phyloP scores from a whole-genome alignment of 2,797 vertebrate genomes.

The Semotilus atromaculatus region DNA sequence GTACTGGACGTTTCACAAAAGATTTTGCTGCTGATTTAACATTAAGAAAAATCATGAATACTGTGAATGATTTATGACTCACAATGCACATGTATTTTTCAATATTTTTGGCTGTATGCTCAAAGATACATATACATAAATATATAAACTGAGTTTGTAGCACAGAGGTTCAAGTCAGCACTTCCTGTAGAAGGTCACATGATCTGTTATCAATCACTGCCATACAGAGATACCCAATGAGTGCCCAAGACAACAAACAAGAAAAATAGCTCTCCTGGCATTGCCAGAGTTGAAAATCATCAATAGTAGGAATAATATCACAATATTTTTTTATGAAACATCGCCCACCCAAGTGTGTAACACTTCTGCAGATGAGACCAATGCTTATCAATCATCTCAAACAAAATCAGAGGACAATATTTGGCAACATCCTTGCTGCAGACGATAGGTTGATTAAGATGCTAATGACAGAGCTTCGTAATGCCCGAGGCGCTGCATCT shows the following conservation, averaged over 20 bases:
- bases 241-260: no score
- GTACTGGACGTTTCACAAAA: background rate
- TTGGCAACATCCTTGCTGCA: background rate
- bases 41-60: background rate
- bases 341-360: constrained; percentile 7
- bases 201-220: no score
- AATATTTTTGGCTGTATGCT: background rate
- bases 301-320: background rate
- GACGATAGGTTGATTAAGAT: constrained; percentile 40
- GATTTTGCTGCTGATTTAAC: background rate
- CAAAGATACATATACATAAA: background rate
- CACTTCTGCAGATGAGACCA: constrained; percentile 2
- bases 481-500: constrained; percentile 1
- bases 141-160: background rate
- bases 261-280: no score
- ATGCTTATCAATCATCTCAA: constrained; percentile 6
- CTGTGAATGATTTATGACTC: background rate
- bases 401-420: constrained; percentile 7
- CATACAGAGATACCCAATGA: no score
- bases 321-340: background rate
- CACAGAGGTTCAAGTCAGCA: no score
- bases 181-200: no score
- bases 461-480: constrained; percentile 28
- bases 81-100: background rate
- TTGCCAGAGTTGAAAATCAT: background rate